Conservation (phyloP, 2,113 vertebrate species). For the Nibea coibor region DNA sequence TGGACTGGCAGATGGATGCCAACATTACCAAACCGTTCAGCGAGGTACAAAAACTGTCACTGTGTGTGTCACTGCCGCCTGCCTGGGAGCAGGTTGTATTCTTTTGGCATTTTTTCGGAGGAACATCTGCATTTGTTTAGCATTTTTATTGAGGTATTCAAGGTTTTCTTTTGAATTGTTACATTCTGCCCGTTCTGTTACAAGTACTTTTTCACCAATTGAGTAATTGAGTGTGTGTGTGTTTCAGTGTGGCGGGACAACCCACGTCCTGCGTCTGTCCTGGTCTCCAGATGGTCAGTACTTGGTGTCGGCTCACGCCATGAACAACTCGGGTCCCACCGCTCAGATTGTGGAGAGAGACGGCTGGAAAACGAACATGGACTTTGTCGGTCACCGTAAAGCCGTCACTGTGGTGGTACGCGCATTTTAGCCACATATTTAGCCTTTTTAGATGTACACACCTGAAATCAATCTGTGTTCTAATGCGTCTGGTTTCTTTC, state of each 20-base stretch:
- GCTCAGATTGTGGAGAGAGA: constrained; percentile 98
- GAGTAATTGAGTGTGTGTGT: background rate
- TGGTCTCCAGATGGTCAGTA: constrained; percentile 99
- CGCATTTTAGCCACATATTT: accelerated
- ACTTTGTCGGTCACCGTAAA: constrained; percentile 98
- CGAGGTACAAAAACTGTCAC: constrained; percentile 84
- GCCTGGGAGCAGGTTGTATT: background rate
- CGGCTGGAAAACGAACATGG: constrained; percentile 99
- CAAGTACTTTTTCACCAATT: background rate
- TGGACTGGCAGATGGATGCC: constrained; percentile 98
- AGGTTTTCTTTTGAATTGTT: background rate
- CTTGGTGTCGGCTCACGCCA: constrained; percentile 97
- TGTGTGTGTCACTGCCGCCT: background rate
- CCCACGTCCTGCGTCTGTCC: constrained; percentile 95
- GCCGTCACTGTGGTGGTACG: constrained; percentile 98
- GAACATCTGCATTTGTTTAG: background rate
- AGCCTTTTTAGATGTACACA: background rate
- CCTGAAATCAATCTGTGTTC: background rate
- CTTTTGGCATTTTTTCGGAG: background rate
- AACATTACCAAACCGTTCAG: constrained; percentile 98
- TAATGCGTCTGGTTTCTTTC: constrained; percentile 28
- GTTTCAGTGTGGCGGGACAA: constrained; percentile 94
- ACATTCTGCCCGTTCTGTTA: background rate
- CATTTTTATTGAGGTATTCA: background rate
- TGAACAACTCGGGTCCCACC: constrained; percentile 99